Conservation (phyloP, 2,113 vertebrate genomes). For the Brachyhypopomus gauderio region DNA sequence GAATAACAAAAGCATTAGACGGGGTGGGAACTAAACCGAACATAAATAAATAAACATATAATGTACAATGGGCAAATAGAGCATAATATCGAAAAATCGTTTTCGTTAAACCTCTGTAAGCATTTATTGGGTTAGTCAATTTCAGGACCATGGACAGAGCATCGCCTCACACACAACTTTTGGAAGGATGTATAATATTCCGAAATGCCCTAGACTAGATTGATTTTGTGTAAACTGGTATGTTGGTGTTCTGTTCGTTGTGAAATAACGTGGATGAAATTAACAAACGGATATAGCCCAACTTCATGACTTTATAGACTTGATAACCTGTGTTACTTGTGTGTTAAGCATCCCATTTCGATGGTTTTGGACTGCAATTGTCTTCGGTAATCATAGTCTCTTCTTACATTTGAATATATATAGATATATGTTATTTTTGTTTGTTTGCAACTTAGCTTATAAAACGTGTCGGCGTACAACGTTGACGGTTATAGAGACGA, state of each 20-base stretch:
- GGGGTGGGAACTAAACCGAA: no score
- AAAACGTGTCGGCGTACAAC: no score
- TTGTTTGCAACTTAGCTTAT: no score
- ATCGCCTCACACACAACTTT: background rate
- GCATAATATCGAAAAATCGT: conserved; percentile 30
- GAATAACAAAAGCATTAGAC: no score
- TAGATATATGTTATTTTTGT: no score
- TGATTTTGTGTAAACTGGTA: background rate
- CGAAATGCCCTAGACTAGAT: no score
- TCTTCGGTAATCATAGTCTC: conserved; percentile 88
- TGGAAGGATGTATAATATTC: no score
- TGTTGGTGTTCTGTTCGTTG: background rate
- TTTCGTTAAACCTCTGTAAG: conserved; percentile 24
- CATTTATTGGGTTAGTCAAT: conserved; percentile 27
- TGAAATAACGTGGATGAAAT: no score
- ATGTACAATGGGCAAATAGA: background rate
- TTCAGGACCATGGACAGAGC: conserved; percentile 61
- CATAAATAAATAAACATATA: no score
- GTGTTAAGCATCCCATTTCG: conserved; percentile 83
- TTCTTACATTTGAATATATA: conserved; percentile 54
- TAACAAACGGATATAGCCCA: no score
- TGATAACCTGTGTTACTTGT: conserved; percentile 60
- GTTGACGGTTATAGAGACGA: no score
- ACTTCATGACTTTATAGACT: no score
- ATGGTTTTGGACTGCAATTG: conserved; percentile 88